Percentiles rank a stretch among this genome's conserved stretches.
phyloP scores from a whole-genome alignment of 2,797 vertebrate species.

The Zalophus californianus region DNA sequence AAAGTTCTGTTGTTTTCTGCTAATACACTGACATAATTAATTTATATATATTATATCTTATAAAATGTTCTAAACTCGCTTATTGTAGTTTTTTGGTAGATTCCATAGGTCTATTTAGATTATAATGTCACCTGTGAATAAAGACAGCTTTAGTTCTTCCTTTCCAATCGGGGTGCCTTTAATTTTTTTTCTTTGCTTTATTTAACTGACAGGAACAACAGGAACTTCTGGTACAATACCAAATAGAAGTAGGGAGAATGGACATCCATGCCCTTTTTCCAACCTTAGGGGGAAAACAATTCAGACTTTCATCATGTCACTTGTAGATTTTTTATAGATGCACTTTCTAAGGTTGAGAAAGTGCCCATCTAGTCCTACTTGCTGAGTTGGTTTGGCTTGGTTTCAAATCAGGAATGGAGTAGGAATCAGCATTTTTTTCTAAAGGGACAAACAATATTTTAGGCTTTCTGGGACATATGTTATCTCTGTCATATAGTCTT shows the following conservation, averaged over 20 bases:
- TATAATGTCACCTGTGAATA: not conserved
- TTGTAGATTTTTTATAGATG: not conserved
- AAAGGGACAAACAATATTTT: not conserved
- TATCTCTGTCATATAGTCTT: not conserved
- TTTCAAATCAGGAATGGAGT: not conserved
- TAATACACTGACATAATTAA: not conserved
- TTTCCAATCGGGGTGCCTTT: not conserved
- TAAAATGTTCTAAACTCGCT: not conserved
- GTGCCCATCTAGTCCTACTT: not conserved
- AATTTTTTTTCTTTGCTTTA: not conserved
- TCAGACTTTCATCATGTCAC: not conserved
- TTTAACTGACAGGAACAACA: not conserved
- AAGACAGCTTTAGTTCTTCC: not conserved
- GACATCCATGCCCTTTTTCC: not conserved
- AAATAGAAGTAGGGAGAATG: not conserved
- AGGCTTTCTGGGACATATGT: not conserved
- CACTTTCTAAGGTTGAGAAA: not conserved
- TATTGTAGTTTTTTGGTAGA: not conserved
- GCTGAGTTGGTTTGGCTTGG: not conserved
- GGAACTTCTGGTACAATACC: not conserved
- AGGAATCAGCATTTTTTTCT: not conserved
- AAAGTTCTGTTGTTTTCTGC: not conserved
- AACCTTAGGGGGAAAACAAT: not conserved
- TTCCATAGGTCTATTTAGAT: not conserved
- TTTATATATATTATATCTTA: not conserved